phyloP scores from a whole-genome alignment of 2,113 vertebrate genomes.

The Pleuronectes platessa region DNA sequence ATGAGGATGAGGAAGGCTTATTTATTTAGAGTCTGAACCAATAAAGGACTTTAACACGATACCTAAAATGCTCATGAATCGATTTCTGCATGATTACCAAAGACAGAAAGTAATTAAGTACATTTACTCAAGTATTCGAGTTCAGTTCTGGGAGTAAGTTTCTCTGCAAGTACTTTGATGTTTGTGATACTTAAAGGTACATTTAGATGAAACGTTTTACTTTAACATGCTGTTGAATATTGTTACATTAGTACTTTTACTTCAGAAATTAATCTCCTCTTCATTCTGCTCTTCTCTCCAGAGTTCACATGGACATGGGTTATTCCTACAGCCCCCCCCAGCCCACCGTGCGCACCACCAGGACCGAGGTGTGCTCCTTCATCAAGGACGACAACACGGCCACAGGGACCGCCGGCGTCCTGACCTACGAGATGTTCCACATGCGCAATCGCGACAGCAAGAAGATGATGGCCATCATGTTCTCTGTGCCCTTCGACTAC shows the following conservation, averaged over 20 bases:
- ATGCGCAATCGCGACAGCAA: not conserved
- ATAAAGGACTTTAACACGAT: too few species aligned
- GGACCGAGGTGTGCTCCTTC: slow-evolving; percentile 75
- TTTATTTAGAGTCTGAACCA: too few species aligned
- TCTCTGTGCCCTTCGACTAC: slow-evolving; percentile 77
- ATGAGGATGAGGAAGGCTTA: not conserved
- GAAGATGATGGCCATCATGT: slow-evolving; percentile 70
- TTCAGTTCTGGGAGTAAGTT: not conserved
- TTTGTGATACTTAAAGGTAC: not conserved
- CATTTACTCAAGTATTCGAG: too few species aligned
- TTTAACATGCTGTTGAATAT: too few species aligned
- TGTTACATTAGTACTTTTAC: too few species aligned
- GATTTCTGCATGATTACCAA: too few species aligned
- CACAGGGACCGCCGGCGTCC: slow-evolving; percentile 57
- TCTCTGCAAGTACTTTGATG: not conserved
- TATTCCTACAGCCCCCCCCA: slow-evolving; percentile 65
- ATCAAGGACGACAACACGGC: slow-evolving; percentile 77
- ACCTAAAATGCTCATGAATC: too few species aligned
- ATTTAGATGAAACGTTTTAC: too few species aligned
- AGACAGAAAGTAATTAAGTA: too few species aligned
- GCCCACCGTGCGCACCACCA: slow-evolving; percentile 65
- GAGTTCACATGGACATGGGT: slow-evolving; percentile 71
- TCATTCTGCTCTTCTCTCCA: slow-evolving; percentile 15
- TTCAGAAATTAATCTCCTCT: not conserved
- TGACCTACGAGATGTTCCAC: slow-evolving; percentile 76